Conservation (phyloP, 37 sponge, comb jelly and placozoan species). For the Ephydatia muelleri region DNA sequence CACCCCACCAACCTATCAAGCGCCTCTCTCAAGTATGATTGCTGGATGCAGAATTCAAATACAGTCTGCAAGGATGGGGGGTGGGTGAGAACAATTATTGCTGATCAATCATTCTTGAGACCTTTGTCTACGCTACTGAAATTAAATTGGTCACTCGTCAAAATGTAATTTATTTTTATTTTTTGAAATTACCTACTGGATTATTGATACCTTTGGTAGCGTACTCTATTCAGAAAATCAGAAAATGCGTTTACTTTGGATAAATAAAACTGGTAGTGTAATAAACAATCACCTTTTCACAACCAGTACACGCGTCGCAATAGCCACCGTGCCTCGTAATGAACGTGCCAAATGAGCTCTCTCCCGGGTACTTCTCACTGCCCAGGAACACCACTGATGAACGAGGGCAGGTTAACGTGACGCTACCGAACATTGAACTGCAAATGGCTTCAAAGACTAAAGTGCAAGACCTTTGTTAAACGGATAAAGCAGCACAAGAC, state of each 20-base stretch:
- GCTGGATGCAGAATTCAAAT: constrained; percentile 43
- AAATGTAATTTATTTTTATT: neutral
- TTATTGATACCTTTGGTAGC: no score
- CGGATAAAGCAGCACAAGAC: no score
- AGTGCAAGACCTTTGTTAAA: no score
- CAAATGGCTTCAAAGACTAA: neutral
- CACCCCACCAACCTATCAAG: constrained; percentile 23
- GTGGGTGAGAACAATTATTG: no score
- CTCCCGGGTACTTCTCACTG: constrained; percentile 71
- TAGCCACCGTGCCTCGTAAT: constrained; percentile 65
- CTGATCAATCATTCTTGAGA: no score
- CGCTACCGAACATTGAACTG: no score
- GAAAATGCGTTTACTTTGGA: no score
- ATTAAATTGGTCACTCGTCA: neutral
- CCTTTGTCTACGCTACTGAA: no score
- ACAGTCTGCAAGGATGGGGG: constrained; percentile 36
- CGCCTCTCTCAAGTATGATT: constrained; percentile 26
- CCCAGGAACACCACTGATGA: constrained; percentile 83
- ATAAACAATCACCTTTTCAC: constrained; percentile 80
- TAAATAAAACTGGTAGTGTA: no score
- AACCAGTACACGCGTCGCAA: constrained; percentile 64
- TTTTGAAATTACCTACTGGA: no score
- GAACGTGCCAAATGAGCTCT: constrained; percentile 68
- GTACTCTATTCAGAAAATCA: no score
- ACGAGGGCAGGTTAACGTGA: neutral